These are phyloP conservation scores for Triops cancriformis DNA, from an alignment of 1,140 invertebrate species.

Conservation along the genomic window DNA sequence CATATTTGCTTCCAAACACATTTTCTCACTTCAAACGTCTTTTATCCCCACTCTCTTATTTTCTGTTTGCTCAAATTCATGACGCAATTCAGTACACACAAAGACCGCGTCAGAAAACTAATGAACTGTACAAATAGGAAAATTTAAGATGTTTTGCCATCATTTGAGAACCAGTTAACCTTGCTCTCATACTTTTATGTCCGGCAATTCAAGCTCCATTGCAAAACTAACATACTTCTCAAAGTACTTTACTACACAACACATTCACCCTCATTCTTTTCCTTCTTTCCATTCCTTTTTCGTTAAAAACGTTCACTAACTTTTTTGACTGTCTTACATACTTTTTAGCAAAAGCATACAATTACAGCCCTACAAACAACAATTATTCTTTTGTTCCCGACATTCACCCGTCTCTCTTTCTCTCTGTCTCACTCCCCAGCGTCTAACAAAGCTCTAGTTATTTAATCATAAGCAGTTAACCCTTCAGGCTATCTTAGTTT, in stretches of 20 bases:
- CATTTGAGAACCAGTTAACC: not conserved
- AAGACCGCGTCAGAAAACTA: not conserved
- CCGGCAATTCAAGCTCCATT: not conserved
- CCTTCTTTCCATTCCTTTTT: not conserved
- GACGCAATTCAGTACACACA: not conserved
- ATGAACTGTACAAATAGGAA: not conserved
- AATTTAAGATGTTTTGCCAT: not conserved
- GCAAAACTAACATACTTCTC: not conserved
- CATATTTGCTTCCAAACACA: not conserved
- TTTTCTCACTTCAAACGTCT: not conserved
- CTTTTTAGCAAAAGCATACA: not conserved
- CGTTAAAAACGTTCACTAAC: not conserved
- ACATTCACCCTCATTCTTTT: not conserved
- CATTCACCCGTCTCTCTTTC: not conserved
- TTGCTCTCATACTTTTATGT: not conserved
- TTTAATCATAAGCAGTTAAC: not conserved
- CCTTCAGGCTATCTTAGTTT: not conserved
- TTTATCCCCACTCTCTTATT: not conserved
- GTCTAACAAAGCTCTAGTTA: too few species aligned
- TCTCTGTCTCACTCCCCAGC: not conserved
- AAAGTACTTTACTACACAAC: too few species aligned
- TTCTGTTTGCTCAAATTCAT: not conserved
- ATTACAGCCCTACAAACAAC: not conserved
- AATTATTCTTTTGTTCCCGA: not conserved
- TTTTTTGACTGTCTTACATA: not conserved